Evolutionary conservation across 2,113 vertebrate genomes (phyloP), one percentile per base, ranked within the genome.

Genomic region (Sceloporus undulatus): DNA sequence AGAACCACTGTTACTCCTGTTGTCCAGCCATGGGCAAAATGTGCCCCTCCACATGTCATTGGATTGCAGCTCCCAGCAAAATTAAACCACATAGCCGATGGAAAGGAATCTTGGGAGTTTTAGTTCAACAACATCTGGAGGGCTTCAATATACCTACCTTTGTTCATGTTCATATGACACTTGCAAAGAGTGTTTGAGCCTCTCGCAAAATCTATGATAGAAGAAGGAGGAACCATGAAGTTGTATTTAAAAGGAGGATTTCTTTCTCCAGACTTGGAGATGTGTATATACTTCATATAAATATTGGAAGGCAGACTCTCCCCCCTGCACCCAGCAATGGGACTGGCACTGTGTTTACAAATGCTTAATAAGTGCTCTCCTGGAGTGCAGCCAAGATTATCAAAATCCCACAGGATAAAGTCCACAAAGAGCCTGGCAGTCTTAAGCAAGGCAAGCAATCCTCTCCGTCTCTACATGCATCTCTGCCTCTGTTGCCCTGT

Each of bases 271-370:
- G 74, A 34, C 29, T 70, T 81, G 87, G 85, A 21, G 77, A 88
- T 85, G 93, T 84, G 77, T 65, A 14, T 27, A 29, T 85, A 79
- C 88, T 86, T 62, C 52, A 59, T 70, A 78, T 62, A 89, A 82
- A 42, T 23, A 86, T 84, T 88, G 88, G 88, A 86, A 92, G 83
- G 68, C 91, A 85, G 9, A 19, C 4, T 42, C 4, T 76, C 34
- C 14, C 0, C 34, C 73, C 66, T 27, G 52, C 18, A 59, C 5
- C 54, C 29, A 79, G 78, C 66, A 83, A 70, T 83, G 81, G 25
- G 62, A 70, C 81, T 34, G 27, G 9, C 16, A 48, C 62, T 18
- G 38, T 82, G 81, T 82, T 82, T 82, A 82, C 65, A 48, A 18
- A 70, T 48, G 59, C 62, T 27, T 42, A 82, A 70, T 70, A 82